Percentiles rank a stretch among this genome's conserved stretches.
Evolutionary conservation across 2,113 vertebrate genomes (phyloP).

Genomic region (Daphoenositta chrysoptera): DNA sequence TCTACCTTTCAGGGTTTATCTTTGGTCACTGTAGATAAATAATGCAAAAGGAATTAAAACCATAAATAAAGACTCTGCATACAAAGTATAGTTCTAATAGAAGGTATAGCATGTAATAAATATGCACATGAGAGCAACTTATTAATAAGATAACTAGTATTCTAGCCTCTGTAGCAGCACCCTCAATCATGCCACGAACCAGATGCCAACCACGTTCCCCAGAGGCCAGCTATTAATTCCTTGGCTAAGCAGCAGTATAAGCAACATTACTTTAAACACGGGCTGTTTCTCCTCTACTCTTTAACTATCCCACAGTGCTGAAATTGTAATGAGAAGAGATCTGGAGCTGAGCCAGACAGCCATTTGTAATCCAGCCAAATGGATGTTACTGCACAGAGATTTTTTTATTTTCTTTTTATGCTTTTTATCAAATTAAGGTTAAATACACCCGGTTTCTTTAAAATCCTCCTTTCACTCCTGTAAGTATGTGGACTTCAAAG

Average conservation of each 20-base stretch:
- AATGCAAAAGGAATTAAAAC: neutral
- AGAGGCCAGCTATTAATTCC: slow-evolving; percentile 4
- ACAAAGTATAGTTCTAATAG: neutral
- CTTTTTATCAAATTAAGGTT: slow-evolving; percentile 1
- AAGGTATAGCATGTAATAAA: neutral
- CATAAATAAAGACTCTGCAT: neutral
- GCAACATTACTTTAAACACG: neutral
- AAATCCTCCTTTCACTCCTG: neutral
- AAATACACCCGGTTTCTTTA: neutral
- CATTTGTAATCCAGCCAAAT: slow-evolving; percentile 1
- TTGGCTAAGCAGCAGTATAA: slow-evolving; percentile 35
- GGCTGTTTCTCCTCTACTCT: neutral
- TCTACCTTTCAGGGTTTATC: neutral
- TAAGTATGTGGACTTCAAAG: neutral
- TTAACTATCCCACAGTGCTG: neutral
- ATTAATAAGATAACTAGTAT: neutral
- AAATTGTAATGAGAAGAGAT: neutral
- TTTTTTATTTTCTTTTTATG: neutral
- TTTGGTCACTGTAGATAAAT: slow-evolving; percentile 3
- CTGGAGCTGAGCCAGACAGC: neutral
- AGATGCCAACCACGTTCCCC: neutral
- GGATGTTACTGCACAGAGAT: neutral
- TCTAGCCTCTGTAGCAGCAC: neutral
- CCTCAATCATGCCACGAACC: neutral
- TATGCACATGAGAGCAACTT: neutral